These are phyloP conservation scores for Drosophila prostipennis DNA, from an alignment of 2,888 invertebrate species.

Conservation along the genomic window DNA sequence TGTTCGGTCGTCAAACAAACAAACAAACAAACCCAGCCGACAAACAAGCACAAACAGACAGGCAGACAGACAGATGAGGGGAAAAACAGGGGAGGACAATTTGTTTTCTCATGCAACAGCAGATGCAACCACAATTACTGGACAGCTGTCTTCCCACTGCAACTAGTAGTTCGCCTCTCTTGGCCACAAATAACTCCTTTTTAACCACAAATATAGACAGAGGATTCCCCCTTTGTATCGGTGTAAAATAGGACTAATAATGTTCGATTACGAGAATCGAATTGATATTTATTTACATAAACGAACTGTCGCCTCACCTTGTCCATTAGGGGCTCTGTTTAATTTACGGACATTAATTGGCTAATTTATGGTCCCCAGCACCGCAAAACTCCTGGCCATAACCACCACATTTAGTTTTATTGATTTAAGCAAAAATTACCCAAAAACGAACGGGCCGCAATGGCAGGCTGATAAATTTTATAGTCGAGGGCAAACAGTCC, in stretches of 20 bases:
- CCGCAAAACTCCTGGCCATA: slow-evolving; percentile 23
- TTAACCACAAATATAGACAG: neutral
- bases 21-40: slow-evolving; percentile 42
- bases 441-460: slow-evolving; percentile 29
- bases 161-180: slow-evolving; percentile 12
- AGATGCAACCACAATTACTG: slow-evolving; percentile 62
- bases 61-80: slow-evolving; percentile 12
- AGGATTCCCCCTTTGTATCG: slow-evolving; percentile 6
- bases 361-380: slow-evolving; percentile 55
- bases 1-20: slow-evolving; percentile 54
- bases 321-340: slow-evolving; percentile 29
- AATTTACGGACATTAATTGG: slow-evolving; percentile 52
- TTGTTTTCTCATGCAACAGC: slow-evolving; percentile 70
- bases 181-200: neutral
- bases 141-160: slow-evolving; percentile 36
- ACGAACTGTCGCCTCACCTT: neutral
- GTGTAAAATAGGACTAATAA: neutral
- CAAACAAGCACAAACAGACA: slow-evolving; percentile 40
- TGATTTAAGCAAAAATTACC: slow-evolving; percentile 46
- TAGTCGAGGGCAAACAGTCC: slow-evolving; percentile 21
- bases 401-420: slow-evolving; percentile 51
- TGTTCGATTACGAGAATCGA: neutral
- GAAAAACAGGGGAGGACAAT: slow-evolving; percentile 43
- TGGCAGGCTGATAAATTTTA: slow-evolving; percentile 41
- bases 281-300: slow-evolving; percentile 23